phyloP scores from a whole-genome alignment of 2,113 vertebrate genomes.

The Acrocephalus kingi region DNA sequence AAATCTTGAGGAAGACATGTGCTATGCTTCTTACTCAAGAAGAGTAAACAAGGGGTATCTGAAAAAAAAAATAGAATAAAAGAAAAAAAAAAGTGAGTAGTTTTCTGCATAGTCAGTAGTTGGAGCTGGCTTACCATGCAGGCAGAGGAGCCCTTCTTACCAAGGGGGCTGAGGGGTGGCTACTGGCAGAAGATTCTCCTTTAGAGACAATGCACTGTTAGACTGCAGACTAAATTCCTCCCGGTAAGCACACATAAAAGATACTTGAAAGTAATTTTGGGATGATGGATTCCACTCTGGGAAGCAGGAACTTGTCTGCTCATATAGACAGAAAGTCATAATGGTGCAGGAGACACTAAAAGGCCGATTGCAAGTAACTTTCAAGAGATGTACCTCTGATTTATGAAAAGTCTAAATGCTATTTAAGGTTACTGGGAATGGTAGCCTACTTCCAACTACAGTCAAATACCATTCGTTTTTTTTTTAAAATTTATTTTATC shows the following conservation, averaged over 20 bases:
- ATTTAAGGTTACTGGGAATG: neutral
- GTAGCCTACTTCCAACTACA: neutral
- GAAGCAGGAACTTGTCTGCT: neutral
- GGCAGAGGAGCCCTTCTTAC: neutral
- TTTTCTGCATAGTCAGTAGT: neutral
- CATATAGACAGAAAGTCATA: neutral
- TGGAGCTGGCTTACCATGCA: neutral
- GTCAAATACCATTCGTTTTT: neutral
- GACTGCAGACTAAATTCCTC: neutral
- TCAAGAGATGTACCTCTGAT: neutral
- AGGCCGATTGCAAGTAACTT: neutral
- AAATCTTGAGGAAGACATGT: neutral
- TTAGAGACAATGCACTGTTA: neutral
- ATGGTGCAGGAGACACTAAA: neutral
- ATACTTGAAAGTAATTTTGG: neutral
- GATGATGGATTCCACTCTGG: neutral
- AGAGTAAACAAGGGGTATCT: neutral
- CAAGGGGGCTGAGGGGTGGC: neutral
- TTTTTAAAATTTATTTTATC: neutral
- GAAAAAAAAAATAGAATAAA: neutral
- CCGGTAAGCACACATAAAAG: neutral
- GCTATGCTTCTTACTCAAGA: neutral
- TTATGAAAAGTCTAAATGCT: neutral
- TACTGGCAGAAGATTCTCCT: neutral
- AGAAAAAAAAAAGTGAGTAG: neutral